These are phyloP conservation scores for Pleuronectes platessa DNA, from an alignment of 2,113 vertebrate species.

Conservation along the genomic window DNA sequence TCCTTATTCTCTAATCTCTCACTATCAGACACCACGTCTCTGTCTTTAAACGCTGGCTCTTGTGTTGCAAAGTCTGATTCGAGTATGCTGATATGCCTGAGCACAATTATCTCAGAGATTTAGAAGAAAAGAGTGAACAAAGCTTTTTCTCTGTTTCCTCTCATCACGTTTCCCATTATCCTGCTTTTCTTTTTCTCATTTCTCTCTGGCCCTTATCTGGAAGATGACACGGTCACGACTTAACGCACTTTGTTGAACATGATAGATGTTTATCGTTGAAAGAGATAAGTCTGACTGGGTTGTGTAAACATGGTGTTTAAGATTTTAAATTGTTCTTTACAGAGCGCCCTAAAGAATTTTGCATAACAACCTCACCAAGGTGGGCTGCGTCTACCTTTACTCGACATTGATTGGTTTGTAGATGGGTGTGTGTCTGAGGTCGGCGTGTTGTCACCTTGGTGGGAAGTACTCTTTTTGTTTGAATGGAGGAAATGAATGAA, in stretches of 20 bases:
- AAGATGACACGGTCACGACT: conserved; percentile 1
- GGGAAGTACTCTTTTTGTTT: too few species aligned
- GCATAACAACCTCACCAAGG: too few species aligned
- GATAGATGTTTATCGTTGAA: neutral
- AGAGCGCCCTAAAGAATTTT: too few species aligned
- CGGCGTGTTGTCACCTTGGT: too few species aligned
- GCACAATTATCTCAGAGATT: conserved; percentile 24
- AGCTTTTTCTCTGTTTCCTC: neutral
- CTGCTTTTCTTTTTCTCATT: neutral
- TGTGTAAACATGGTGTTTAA: neutral
- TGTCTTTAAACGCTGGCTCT: conserved; percentile 12
- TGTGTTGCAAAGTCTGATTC: conserved; percentile 14
- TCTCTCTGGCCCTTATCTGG: neutral
- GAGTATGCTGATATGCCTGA: conserved; percentile 16
- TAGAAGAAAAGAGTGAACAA: conserved; percentile 9
- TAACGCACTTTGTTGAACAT: neutral
- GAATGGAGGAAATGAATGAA: too few species aligned
- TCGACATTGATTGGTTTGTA: too few species aligned
- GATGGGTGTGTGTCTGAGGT: too few species aligned
- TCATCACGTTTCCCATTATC: neutral
- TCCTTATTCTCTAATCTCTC: conserved; percentile 10
- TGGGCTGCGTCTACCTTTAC: too few species aligned
- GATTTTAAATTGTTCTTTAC: too few species aligned
- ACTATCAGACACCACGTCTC: neutral
- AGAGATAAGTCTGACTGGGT: neutral